Evolutionary conservation across 2,113 vertebrate genomes (phyloP), one percentile per base, ranked within the genome.

Genomic region (Natator depressus): DNA sequence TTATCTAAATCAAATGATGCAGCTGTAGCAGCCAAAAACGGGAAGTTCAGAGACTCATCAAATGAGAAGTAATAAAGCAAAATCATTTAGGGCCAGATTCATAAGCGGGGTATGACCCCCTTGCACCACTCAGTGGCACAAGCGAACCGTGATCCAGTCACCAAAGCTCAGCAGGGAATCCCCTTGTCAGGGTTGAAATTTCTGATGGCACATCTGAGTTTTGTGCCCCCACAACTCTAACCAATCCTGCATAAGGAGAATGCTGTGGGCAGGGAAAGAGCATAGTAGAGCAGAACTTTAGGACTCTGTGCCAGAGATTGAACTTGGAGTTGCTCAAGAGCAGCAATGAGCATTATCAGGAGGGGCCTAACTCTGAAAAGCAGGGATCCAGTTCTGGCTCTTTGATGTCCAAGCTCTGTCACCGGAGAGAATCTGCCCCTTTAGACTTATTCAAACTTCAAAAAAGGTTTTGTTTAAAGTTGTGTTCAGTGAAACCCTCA

Each of bases 321-420:
- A 90, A 91, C 88, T 90, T n/a, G 24, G 80, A 92, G 31, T 4
- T 78, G 53, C 46, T 91, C 75, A 87, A 83, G 35, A 84, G 72
- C 51, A 97, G 24, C 19, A 95, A 85, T 62, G 93, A 81, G 14
- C 24, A 82, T 72, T 72, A 92, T 4, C 31, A 1, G 13, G 5
- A 62, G 62, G 59, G 85, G 55, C 89, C n/a, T 78, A 11, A 11
- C 24, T 93, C 93, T 86, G 85, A n/a, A 95, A 91, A 72, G 35
- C 38, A 6, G 25, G 51, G 47, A 27, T 95, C 86, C 62, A 82
- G 2, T 82, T 35, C 8, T 2, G 54, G 6, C 22, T 42, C 80
- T 24, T 54, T 91, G 76, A 16, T 11, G 51, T 51, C 38, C 9
- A 29, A 93, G 47, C 54, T 78, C 72, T 47, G 22, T 42, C 42